Percentiles rank a stretch among this genome's conserved stretches.
phyloP scores from a whole-genome alignment of 2,113 vertebrate genomes.

The Crypturellus undulatus region DNA sequence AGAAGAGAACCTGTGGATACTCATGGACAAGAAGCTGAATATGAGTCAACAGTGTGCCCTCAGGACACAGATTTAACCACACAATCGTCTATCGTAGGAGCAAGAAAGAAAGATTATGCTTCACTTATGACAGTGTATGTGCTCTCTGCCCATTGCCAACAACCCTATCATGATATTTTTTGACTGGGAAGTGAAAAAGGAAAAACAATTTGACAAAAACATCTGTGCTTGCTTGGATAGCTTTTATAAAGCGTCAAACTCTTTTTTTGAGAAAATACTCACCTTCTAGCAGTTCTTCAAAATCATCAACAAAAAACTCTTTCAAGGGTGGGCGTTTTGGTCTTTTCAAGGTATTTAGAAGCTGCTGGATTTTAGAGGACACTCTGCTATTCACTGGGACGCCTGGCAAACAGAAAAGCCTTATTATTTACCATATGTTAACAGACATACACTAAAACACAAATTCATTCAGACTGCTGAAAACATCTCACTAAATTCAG shows the following conservation, averaged over 20 bases:
- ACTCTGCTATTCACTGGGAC: conserved; percentile 95
- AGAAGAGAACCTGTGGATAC: neutral
- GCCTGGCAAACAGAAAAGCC: conserved; percentile 74
- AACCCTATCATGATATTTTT: neutral
- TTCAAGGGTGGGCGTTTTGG: conserved; percentile 93
- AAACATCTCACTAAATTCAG: neutral
- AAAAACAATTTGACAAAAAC: neutral
- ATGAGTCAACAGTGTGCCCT: fast-evolving
- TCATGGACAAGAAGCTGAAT: neutral
- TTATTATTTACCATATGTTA: neutral
- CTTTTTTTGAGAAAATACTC: conserved; percentile 31
- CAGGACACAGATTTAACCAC: neutral
- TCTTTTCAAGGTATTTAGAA: conserved; percentile 95
- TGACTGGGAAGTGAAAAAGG: neutral
- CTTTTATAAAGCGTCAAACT: neutral
- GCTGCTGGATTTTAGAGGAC: conserved; percentile 97
- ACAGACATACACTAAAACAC: neutral
- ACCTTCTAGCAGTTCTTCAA: conserved; percentile 95
- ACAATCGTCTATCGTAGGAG: neutral
- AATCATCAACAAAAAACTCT: conserved; percentile 97
- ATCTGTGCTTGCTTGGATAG: neutral
- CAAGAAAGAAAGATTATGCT: neutral
- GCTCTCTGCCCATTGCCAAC: neutral
- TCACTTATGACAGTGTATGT: neutral
- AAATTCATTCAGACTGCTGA: neutral